These are phyloP conservation scores for Chironomus tepperi DNA, from an alignment of 1,140 invertebrate species.

Conservation along the genomic window DNA sequence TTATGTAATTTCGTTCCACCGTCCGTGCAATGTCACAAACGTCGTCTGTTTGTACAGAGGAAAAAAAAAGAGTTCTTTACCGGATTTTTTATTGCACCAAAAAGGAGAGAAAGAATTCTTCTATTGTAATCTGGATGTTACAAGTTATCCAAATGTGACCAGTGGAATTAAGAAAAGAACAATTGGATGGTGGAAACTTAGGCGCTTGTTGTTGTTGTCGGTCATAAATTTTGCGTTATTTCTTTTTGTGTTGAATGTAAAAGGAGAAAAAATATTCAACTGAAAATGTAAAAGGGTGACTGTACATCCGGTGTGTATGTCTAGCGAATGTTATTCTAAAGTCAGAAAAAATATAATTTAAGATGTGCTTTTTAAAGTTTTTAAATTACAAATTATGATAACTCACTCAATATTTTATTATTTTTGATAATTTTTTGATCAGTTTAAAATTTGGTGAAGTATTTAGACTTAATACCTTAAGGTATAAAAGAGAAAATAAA, in stretches of 20 bases:
- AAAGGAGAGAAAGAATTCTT: background rate
- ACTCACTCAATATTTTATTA: too few species aligned
- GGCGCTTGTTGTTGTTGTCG: background rate
- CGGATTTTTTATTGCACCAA: background rate
- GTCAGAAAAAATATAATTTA: too few species aligned
- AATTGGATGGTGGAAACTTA: background rate
- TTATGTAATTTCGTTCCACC: constrained; percentile 8
- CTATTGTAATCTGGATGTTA: constrained; percentile 8
- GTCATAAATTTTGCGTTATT: constrained; percentile 1
- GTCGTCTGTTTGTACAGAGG: background rate
- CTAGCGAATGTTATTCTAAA: too few species aligned
- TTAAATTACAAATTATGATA: too few species aligned
- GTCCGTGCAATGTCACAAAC: constrained; percentile 11
- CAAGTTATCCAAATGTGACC: constrained; percentile 1
- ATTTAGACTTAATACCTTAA: too few species aligned
- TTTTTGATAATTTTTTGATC: too few species aligned
- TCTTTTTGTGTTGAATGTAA: background rate
- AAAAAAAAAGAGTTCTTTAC: constrained; percentile 6
- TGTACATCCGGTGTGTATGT: background rate
- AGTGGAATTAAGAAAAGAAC: background rate
- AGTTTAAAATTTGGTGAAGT: too few species aligned
- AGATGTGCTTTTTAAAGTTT: too few species aligned
- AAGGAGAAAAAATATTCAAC: background rate
- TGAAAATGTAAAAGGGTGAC: background rate
- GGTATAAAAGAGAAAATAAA: too few species aligned